Percentiles rank a stretch among this genome's conserved stretches.
phyloP scores from a whole-genome alignment of 2,888 invertebrate genomes.

The Cosmopolites sordidus region DNA sequence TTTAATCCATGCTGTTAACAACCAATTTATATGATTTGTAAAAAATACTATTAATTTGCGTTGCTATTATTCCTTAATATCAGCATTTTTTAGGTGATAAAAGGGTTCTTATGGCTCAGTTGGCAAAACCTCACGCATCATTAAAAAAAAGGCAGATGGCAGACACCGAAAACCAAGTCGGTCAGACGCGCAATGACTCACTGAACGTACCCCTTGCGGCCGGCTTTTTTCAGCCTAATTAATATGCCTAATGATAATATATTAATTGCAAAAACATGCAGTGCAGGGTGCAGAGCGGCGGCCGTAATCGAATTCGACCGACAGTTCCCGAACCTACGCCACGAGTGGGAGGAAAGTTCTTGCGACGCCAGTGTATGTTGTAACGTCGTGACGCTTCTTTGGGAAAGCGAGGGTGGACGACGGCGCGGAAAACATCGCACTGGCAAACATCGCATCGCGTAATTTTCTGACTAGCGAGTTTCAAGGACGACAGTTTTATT shows the following conservation, averaged over 20 bases:
- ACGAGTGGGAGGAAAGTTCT: constrained; percentile 32
- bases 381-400: constrained; percentile 34
- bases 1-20: too few relatives aligned
- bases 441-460: constrained; percentile 18
- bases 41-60: too few relatives aligned
- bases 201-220: constrained; percentile 37
- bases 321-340: constrained; percentile 31
- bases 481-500: neutral
- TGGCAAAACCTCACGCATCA: too few relatives aligned
- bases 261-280: constrained; percentile 48
- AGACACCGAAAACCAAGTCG: neutral
- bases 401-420: neutral
- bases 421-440: constrained; percentile 11
- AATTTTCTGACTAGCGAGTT: constrained; percentile 1
- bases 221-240: constrained; percentile 32
- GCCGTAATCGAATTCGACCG: constrained; percentile 37
- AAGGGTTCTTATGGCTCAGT: too few relatives aligned
- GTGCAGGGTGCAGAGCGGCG: constrained; percentile 44
- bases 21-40: too few relatives aligned
- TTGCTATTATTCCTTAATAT: too few relatives aligned
- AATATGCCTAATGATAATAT: constrained; percentile 34
- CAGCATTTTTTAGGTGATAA: too few relatives aligned
- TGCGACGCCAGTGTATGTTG: constrained; percentile 33
- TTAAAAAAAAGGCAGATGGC: neutral
- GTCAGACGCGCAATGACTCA: constrained; percentile 32